These are phyloP conservation scores for Tonatia bakeri DNA, from an alignment of 2,113 vertebrate species.

Conservation along the genomic window DNA sequence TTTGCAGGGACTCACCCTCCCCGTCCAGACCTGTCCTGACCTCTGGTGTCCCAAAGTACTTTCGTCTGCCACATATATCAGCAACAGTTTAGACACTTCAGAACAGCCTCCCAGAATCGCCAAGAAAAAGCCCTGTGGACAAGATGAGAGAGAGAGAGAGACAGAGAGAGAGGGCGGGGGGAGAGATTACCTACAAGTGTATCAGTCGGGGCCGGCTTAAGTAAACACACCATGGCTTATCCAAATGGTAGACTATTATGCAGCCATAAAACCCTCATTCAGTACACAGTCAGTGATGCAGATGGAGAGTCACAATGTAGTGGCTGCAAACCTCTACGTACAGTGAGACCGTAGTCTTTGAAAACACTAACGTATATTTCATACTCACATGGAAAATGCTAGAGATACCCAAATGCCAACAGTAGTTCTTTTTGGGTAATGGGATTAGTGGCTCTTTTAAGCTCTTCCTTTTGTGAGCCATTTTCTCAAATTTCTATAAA, in stretches of 20 bases:
- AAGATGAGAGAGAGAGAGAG: not conserved
- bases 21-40: not conserved
- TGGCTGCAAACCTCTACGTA: not conserved
- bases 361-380: not conserved
- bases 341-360: not conserved
- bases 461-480: constrained; percentile 8
- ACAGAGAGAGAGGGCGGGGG: not conserved
- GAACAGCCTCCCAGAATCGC: not conserved
- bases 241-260: not conserved
- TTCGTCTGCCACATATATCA: not conserved
- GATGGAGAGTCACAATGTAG: not conserved
- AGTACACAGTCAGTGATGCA: not conserved
- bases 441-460: constrained; percentile 45
- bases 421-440: constrained; percentile 29
- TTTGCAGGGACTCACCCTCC: not conserved
- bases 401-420: constrained; percentile 7
- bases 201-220: not conserved
- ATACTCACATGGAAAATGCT: constrained; percentile 37
- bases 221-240: not conserved
- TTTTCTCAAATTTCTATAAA: constrained; percentile 58
- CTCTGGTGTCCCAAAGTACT: not conserved
- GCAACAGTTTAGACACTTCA: not conserved
- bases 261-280: not conserved
- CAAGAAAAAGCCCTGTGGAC: not conserved
- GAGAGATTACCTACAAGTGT: not conserved